Evolutionary conservation across 2,797 vertebrate genomes (phyloP).

Genomic region (Etheostoma nigrum): DNA sequence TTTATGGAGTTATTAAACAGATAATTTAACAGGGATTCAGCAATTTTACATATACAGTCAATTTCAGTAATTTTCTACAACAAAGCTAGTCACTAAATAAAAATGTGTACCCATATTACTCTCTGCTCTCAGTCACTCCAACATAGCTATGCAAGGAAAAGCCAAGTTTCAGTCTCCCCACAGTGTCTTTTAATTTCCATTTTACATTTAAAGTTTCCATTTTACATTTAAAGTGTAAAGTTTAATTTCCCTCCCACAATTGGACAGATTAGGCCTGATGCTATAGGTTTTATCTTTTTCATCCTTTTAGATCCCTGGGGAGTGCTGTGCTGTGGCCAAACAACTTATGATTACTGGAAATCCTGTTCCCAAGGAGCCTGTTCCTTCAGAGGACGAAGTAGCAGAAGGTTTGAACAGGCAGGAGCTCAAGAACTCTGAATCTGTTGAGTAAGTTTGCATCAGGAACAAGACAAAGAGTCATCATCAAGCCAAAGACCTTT

Average conservation of each 20-base stretch:
- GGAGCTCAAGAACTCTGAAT: conserved; percentile 88
- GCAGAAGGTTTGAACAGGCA: conserved; percentile 86
- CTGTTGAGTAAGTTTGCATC: conserved; percentile 85
- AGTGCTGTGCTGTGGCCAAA: conserved; percentile 86
- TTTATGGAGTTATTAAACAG: background rate
- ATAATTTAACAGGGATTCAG: background rate
- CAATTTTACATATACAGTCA: background rate
- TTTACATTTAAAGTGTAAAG: background rate
- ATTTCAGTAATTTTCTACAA: background rate
- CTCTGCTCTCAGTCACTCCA: no score
- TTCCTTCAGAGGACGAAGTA: conserved; percentile 84
- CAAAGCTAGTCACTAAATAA: background rate
- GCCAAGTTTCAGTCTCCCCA: no score
- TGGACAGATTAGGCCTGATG: background rate
- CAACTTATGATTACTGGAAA: conserved; percentile 85
- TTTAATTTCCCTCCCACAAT: background rate
- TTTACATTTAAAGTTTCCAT: no score
- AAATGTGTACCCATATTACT: no score
- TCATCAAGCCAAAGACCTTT: background rate
- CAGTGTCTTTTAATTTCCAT: no score
- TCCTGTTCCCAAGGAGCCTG: conserved; percentile 73
- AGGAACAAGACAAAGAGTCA: conserved; percentile 1
- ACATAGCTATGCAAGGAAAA: no score
- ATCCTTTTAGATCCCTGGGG: conserved; percentile 86
- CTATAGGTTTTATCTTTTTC: conserved; percentile 1